These are phyloP conservation scores for Myotis planiceps DNA, from an alignment of 2,797 vertebrate species.

Conservation along the genomic window DNA sequence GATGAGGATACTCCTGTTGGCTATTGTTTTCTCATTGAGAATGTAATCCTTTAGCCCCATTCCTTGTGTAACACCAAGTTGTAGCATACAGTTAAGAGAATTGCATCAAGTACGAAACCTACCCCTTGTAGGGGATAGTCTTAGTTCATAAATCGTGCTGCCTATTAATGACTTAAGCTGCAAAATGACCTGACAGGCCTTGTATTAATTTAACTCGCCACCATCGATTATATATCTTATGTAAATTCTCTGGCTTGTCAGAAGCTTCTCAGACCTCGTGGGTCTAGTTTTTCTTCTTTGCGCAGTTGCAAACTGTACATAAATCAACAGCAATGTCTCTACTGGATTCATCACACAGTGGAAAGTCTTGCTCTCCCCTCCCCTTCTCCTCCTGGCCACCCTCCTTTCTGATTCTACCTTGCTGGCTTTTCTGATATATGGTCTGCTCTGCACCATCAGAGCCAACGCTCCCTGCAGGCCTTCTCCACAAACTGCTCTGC, in stretches of 20 bases:
- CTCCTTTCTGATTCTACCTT: no score
- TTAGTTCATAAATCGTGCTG: neutral
- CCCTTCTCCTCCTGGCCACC: fast-evolving
- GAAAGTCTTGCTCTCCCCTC: neutral
- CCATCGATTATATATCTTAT: neutral
- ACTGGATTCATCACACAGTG: neutral
- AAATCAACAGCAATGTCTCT: neutral
- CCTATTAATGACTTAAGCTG: neutral
- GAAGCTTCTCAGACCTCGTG: neutral
- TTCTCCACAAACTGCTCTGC: neutral
- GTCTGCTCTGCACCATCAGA: neutral
- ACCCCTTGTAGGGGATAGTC: neutral
- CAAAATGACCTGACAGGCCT: neutral
- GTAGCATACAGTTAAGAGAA: neutral
- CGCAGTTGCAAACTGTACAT: neutral
- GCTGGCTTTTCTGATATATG: neutral
- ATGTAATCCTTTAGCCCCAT: neutral
- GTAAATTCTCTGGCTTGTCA: neutral
- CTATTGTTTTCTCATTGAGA: neutral
- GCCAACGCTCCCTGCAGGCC: neutral
- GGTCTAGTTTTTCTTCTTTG: neutral
- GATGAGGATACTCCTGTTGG: neutral
- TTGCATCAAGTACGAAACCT: neutral
- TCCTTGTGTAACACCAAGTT: neutral
- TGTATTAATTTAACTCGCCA: neutral